Conservation (phyloP, 64 coral and sea anemone species). For the Astreopora myriophthalma region DNA sequence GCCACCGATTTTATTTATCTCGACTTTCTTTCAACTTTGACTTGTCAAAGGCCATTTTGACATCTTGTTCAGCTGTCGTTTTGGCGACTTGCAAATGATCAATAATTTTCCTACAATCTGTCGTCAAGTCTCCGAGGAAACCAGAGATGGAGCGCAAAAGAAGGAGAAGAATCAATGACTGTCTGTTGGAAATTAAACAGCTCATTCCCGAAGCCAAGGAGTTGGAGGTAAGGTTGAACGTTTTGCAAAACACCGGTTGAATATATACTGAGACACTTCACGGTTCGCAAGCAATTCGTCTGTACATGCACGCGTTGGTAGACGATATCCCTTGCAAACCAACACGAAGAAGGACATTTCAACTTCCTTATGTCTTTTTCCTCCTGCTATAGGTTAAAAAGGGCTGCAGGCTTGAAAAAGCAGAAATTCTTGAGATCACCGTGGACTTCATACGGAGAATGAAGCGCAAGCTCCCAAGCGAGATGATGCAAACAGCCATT, state of each 20-base stretch:
- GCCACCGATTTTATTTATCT: background rate
- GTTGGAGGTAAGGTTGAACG: background rate
- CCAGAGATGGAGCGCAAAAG: slow-evolving; percentile 42
- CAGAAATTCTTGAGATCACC: slow-evolving; percentile 18
- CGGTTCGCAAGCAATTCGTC: background rate
- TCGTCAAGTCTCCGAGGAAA: background rate
- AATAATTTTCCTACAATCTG: background rate
- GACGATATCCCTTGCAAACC: background rate
- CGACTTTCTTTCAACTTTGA: background rate
- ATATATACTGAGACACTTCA: background rate
- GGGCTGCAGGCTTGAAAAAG: slow-evolving; percentile 45
- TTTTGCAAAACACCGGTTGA: background rate
- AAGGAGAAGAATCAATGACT: slow-evolving; percentile 22
- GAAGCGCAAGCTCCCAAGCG: background rate
- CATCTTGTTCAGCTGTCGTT: background rate
- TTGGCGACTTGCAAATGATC: background rate
- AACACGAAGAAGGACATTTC: background rate
- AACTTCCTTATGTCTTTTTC: background rate
- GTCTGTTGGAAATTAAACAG: slow-evolving; percentile 13
- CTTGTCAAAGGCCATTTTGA: background rate
- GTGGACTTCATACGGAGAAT: slow-evolving; percentile 14
- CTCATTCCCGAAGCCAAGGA: slow-evolving; percentile 25
- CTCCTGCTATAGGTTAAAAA: background rate
- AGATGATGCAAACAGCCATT: background rate
- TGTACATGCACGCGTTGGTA: background rate